Evolutionary conservation across 2,113 vertebrate genomes (phyloP), one percentile per base, ranked within the genome.

Genomic region (Polyodon spathula): DNA sequence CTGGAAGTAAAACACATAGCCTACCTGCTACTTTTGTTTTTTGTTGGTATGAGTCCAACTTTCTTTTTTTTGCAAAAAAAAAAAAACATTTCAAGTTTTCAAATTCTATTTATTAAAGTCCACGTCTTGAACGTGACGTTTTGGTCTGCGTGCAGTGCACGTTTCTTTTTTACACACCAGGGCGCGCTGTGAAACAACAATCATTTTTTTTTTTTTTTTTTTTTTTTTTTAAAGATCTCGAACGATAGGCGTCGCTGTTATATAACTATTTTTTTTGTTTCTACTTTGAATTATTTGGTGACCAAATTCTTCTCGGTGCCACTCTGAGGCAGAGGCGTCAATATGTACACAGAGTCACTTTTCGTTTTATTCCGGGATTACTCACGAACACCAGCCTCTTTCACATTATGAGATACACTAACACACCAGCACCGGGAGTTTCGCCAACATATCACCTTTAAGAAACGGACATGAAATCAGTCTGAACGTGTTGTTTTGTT

Each of bases 261-360:
- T n/a, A n/a, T n/a, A 37, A 42, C 65, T 8, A 55, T 51, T 46
- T 15, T 12, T 27, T 8, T 1, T 1, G 5, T 27, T 6, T 14
- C 63, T 37, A 2, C 39, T 41, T 14, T 11, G 48, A 63, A 63
- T 61, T 60, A 63, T 69, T 27, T 37, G 43, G 59, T 65, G 17
- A 56, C 60, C 46, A 40, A 41, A 56, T 56, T 70, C 40, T 71
- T 68, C 58, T 62, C 61, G 55, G 55, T 67, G 66, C 67, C 64
- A 71, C 60, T 56, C 51, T 54, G 68, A 69, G 69, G 72, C 66
- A 72, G 76, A 76, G 72, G 76, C 74, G 76, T 74, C 67, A 78
- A 68, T 67, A 73, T 64, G 70, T 66, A 60, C 64, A n/a, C n/a
- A 58, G 59, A 69, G 59, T 27, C 58, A 60, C 52, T 55, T 56